These are phyloP conservation scores for Tetheella fluctuosa DNA, from an alignment of 2,888 invertebrate species.

Conservation along the genomic window DNA sequence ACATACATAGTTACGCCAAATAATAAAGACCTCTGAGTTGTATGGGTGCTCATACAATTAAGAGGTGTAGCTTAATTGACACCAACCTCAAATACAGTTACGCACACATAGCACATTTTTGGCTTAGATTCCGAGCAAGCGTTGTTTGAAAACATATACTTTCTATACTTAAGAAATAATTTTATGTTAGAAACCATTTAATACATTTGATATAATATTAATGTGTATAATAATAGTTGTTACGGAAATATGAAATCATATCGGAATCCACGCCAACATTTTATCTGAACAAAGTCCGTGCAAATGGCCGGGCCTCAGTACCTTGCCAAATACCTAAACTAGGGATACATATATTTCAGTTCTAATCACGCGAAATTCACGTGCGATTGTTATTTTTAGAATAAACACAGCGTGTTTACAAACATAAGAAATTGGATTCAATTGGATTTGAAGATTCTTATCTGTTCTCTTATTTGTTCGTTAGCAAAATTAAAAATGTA, in stretches of 20 bases:
- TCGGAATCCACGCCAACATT: conserved; percentile 12
- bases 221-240: conserved; percentile 12
- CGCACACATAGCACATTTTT: no score
- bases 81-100: no score
- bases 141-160: no score
- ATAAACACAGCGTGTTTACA: conserved; percentile 7
- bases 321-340: conserved; percentile 47
- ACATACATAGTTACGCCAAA: no score
- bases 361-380: conserved; percentile 34
- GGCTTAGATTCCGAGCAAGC: no score
- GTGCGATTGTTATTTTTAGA: conserved; percentile 22
- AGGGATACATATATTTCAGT: conserved; percentile 34
- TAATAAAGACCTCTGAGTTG: no score
- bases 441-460: no score
- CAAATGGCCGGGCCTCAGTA: conserved; percentile 19
- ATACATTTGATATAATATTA: no score
- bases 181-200: no score
- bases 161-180: no score
- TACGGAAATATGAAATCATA: conserved; percentile 16
- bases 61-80: no score
- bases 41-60: no score
- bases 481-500: neutral
- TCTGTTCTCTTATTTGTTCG: neutral
- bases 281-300: conserved; percentile 26
- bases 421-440: neutral